Evolutionary conservation across 2,888 invertebrate genomes (phyloP).

Genomic region (Apotomis turbidana): DNA sequence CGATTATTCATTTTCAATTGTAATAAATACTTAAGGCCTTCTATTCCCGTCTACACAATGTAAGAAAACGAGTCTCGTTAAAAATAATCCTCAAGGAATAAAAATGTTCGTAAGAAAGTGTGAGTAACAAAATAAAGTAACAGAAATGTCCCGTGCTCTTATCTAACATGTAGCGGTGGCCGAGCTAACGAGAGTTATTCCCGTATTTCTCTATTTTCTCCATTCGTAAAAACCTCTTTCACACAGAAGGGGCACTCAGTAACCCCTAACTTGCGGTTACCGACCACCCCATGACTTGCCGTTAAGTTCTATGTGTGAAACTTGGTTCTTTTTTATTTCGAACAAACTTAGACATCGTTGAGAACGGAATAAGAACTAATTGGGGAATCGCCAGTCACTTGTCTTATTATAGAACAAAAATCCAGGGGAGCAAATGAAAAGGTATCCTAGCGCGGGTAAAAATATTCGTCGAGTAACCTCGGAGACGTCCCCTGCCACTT

Average conservation of each 20-base stretch:
- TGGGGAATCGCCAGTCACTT: slow-evolving; percentile 6
- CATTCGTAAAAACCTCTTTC: slow-evolving; percentile 6
- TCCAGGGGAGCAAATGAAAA: slow-evolving; percentile 7
- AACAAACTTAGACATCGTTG: slow-evolving; percentile 9
- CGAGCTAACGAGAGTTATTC: slow-evolving; percentile 58
- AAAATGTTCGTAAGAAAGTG: slow-evolving; percentile 17
- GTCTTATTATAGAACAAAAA: slow-evolving; percentile 7
- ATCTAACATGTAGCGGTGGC: slow-evolving; percentile 42
- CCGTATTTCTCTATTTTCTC: slow-evolving; percentile 59
- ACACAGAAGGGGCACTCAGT: no score
- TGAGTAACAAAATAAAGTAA: slow-evolving; percentile 45
- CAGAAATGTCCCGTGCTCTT: slow-evolving; percentile 35
- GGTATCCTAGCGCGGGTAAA: slow-evolving; percentile 3
- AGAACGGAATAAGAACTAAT: slow-evolving; percentile 7
- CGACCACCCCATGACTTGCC: slow-evolving; percentile 35
- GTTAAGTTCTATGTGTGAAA: slow-evolving; percentile 34
- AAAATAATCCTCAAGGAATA: not conserved
- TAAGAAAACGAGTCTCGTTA: not conserved
- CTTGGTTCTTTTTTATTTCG: slow-evolving; percentile 22
- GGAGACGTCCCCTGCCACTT: slow-evolving; percentile 2
- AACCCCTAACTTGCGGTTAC: slow-evolving; percentile 45
- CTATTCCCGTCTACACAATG: no score
- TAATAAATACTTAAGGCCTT: no score
- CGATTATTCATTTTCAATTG: no score
- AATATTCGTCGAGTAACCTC: slow-evolving; percentile 4